Percentiles rank a stretch among this genome's conserved stretches.
Evolutionary conservation across 2,797 vertebrate genomes (phyloP).

Genomic region (Pangasius djambal): DNA sequence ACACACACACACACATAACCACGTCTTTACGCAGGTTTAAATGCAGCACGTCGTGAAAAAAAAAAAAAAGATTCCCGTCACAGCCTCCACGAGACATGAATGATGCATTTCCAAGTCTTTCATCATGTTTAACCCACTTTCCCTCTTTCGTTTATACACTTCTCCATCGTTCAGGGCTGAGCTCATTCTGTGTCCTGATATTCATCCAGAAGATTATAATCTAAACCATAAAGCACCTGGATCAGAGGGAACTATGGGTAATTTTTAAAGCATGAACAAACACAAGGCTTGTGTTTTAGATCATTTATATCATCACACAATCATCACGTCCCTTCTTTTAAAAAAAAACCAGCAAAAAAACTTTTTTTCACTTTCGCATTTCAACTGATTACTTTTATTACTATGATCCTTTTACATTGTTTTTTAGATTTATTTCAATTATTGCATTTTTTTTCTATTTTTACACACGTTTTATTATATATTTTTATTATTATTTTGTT

Average conservation of each 20-base stretch:
- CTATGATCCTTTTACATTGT: not conserved
- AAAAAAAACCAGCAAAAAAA: too few relatives aligned
- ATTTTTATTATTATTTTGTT: not conserved
- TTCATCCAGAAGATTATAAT: not conserved
- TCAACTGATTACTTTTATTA: not conserved
- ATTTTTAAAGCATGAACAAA: conserved; percentile 9
- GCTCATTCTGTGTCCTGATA: conserved; percentile 32
- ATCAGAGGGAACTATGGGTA: not conserved
- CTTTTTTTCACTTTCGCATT: not conserved
- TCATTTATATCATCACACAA: not conserved
- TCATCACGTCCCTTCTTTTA: not conserved
- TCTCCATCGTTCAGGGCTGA: conserved; percentile 48
- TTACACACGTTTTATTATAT: not conserved
- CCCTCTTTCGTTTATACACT: conserved; percentile 23
- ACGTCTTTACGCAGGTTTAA: not conserved
- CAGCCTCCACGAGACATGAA: conserved; percentile 1
- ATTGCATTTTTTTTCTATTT: not conserved
- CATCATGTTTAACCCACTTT: conserved; percentile 49
- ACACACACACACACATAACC: too few relatives aligned
- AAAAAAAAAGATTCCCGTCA: conserved; percentile 10
- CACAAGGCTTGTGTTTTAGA: not conserved
- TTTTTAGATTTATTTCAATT: not conserved
- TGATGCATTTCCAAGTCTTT: conserved; percentile 47
- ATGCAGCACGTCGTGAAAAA: not conserved
- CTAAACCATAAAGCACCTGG: not conserved